Evolutionary conservation across 2,113 vertebrate species (phyloP), one percentile per base, ranked within the genome.

Genomic region (Sceloporus undulatus): DNA sequence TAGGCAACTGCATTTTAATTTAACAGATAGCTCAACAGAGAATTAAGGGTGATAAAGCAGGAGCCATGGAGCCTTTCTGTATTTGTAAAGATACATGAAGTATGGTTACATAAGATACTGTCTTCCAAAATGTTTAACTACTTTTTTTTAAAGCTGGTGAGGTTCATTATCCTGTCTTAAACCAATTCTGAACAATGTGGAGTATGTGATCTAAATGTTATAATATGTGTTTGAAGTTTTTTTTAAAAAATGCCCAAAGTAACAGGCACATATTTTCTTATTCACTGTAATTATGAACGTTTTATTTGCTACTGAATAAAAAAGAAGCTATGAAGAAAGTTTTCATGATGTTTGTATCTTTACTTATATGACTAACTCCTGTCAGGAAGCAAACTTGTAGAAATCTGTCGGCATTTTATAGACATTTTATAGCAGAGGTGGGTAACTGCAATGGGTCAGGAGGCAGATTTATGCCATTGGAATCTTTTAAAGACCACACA

Each of bases 1-100:
- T 66, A 29, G 40, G 62, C 68, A 70, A 54, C 18, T 88, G 29
- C 18, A 65, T 81, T 88, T 88, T 81, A 89, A 85, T 85, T 89
- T 74, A 76, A 82, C 16, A 82, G 68, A 76, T 18, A 76, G 48
- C 71, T 82, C 71, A 86, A 56, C 42, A 40, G 68, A 59, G 11
- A 89, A 86, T 82, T 48, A 68, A 68, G 82, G 18, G 29, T 70
- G 48, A 82, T 86, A 29, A 77, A 82, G 59, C 25, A 76, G 56
- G 88, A 89, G 62, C 48, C 8, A 23, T 56, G 70, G 84, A 86
- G 59, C 34, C 84, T 76, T 25, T 73, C 54, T 75, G 13, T 71
- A 52, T 25, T 42, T 73, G 25, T 62, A 48, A 85, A 40, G 76
- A 59, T 59, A 29, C 27, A 81, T 81, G 62, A 82, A 42, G 8